phyloP scores from a whole-genome alignment of 2,888 invertebrate species.

The Eueremaeus valkanovi region DNA sequence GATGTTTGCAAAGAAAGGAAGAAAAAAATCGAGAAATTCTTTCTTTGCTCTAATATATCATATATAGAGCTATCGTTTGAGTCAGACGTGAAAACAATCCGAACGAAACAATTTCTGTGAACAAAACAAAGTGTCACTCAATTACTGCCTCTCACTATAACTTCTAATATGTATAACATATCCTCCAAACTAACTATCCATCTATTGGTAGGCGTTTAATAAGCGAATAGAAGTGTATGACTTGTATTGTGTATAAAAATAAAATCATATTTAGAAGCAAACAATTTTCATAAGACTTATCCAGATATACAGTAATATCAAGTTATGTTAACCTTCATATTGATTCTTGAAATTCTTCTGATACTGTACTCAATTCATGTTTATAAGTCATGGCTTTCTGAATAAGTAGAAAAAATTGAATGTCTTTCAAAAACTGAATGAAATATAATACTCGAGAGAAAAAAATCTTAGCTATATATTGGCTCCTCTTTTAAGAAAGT shows the following conservation, averaged over 20 bases:
- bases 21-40: not conserved
- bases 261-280: no score
- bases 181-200: not conserved
- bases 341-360: no score
- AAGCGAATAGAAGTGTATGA: no score
- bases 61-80: not conserved
- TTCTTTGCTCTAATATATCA: not conserved
- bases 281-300: no score
- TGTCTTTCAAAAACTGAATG: not conserved
- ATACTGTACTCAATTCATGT: no score
- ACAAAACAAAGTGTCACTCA: slow-evolving; percentile 9
- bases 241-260: no score
- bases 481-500: not conserved
- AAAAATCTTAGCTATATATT: not conserved
- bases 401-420: no score
- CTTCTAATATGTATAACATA: not conserved
- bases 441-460: slow-evolving; percentile 7
- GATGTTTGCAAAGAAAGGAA: not conserved
- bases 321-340: no score
- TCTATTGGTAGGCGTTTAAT: slow-evolving; percentile 10
- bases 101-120: not conserved
- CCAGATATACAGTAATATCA: no score
- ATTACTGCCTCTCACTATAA: not conserved
- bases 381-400: no score
- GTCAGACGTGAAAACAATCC: not conserved